A percentile compares a stretch with the other conserved stretches of the same genome.
These are phyloP conservation scores for Uromys caudimaculatus DNA, from an alignment of 2,797 vertebrate species.

Conservation along the genomic window DNA sequence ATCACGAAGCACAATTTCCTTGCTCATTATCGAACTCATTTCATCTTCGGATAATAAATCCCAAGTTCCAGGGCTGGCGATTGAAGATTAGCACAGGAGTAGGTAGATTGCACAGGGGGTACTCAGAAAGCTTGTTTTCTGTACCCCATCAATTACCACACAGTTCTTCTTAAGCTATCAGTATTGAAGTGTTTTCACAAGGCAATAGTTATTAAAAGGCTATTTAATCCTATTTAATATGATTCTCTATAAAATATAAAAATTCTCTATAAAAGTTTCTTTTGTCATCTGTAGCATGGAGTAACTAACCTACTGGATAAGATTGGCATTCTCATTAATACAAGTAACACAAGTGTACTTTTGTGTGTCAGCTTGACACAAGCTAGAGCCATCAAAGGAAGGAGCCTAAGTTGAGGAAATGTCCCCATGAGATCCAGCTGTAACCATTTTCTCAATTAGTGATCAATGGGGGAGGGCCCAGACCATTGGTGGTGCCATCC, in stretches of 20 bases:
- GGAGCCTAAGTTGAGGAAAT: neutral
- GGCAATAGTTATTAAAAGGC: no score
- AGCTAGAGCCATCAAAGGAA: neutral
- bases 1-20: neutral
- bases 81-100: neutral
- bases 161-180: neutral
- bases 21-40: neutral
- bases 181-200: neutral
- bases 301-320: neutral
- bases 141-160: neutral
- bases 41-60: neutral
- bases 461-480: neutral
- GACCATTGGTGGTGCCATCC: neutral
- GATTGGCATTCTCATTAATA: neutral
- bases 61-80: neutral
- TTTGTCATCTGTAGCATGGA: neutral
- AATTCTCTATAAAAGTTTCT: neutral
- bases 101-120: accelerated
- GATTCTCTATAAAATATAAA: neutral
- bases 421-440: neutral
- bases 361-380: neutral
- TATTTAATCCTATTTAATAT: neutral
- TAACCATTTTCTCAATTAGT: neutral
- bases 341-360: neutral
- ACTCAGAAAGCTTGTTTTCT: neutral